phyloP scores from a whole-genome alignment of 2,797 vertebrate genomes.

The Champsocephalus esox region DNA sequence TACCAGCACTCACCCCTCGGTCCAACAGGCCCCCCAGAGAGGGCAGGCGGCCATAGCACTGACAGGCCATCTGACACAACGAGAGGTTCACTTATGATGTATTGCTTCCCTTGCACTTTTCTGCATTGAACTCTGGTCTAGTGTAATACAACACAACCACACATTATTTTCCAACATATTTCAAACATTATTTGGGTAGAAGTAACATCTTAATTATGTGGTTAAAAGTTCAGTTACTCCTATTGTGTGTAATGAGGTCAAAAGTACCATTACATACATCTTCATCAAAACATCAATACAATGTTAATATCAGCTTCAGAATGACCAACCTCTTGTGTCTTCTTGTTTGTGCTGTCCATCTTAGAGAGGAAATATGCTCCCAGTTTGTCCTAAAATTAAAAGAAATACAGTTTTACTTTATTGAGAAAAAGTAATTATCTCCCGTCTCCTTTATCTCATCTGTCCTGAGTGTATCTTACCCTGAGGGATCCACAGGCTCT shows the following conservation, averaged over 20 bases:
- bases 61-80: slow-evolving; percentile 86
- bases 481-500: slow-evolving; percentile 91
- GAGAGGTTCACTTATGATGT: not conserved
- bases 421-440: not conserved
- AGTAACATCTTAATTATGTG: no score
- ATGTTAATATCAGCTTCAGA: not conserved
- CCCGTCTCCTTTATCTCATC: not conserved
- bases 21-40: slow-evolving; percentile 89
- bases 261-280: not conserved
- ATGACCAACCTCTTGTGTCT: slow-evolving; percentile 87
- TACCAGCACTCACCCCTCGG: slow-evolving; percentile 80
- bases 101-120: no score
- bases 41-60: slow-evolving; percentile 89
- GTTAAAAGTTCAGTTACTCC: not conserved
- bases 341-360: slow-evolving; percentile 87
- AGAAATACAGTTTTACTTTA: not conserved
- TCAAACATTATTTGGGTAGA: no score
- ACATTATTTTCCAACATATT: no score
- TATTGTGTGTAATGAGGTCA: not conserved
- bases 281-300: not conserved
- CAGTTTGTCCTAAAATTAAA: slow-evolving; percentile 88
- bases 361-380: slow-evolving; percentile 90
- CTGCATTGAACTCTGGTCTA: no score
- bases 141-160: no score
- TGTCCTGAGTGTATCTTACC: slow-evolving; percentile 66